A percentile compares a stretch with the other conserved stretches of the same genome.
phyloP scores from a whole-genome alignment of 2,113 vertebrate species.

The Madoqua kirkii region DNA sequence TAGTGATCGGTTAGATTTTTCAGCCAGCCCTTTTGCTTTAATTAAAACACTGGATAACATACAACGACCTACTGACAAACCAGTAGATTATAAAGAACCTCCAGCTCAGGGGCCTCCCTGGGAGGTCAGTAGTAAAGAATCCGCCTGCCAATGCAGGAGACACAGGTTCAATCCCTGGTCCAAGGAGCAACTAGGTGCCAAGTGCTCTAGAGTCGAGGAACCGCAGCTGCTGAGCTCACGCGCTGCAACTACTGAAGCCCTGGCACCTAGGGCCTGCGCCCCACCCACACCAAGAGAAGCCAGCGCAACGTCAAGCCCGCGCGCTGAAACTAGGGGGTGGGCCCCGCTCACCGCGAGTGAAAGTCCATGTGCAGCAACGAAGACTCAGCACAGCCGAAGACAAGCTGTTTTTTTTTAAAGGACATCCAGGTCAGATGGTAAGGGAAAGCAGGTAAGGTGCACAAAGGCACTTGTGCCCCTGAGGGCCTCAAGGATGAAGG shows the following conservation, averaged over 20 bases:
- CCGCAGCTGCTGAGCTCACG: background rate
- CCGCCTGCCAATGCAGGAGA: background rate
- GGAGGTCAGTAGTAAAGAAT: background rate
- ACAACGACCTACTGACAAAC: background rate
- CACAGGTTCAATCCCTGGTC: background rate
- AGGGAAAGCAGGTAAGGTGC: background rate
- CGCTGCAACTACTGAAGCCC: rapidly evolving
- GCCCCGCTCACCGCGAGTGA: background rate
- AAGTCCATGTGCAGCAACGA: background rate
- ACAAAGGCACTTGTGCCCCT: background rate
- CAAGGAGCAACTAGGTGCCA: background rate
- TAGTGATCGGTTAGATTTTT: background rate
- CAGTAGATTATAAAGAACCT: background rate
- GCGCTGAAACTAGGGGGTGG: rapidly evolving
- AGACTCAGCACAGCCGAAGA: background rate
- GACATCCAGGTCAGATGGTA: background rate
- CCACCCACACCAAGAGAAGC: background rate
- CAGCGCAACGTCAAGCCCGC: rapidly evolving
- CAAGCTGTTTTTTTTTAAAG: background rate
- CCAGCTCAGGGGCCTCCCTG: background rate
- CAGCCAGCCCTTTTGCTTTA: background rate
- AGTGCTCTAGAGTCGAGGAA: background rate
- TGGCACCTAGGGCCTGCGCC: background rate
- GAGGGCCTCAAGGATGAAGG: background rate
- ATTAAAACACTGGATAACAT: background rate